These are phyloP conservation scores for Phymorhynchus buccinoides DNA, from an alignment of 1,140 invertebrate species.

Conservation along the genomic window DNA sequence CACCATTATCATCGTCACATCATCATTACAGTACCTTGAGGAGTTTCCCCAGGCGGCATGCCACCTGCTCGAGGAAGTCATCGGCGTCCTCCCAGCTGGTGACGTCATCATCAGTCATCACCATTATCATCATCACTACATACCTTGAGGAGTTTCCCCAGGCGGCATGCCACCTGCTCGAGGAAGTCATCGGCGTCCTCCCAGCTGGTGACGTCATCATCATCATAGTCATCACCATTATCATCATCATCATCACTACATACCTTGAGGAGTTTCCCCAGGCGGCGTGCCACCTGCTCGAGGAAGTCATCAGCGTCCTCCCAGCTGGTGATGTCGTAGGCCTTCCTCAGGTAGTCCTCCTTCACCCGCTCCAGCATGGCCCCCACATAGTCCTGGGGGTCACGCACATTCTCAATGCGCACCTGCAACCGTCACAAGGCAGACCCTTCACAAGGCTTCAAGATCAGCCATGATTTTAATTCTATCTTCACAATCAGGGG, in stretches of 20 bases:
- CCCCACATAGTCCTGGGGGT: conserved; percentile 95
- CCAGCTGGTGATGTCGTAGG: conserved; percentile 91
- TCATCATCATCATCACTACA: too few species aligned
- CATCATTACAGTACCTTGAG: conserved; percentile 81
- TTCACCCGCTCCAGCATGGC: conserved; percentile 90
- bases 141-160: conserved; percentile 91
- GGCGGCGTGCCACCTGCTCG: conserved; percentile 88
- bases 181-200: conserved; percentile 89
- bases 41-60: conserved; percentile 88
- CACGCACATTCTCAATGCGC: conserved; percentile 93
- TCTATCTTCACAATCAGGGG: too few species aligned
- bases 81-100: conserved; percentile 83
- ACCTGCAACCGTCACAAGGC: conserved; percentile 75
- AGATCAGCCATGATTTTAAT: too few species aligned
- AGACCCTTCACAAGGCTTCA: too few species aligned
- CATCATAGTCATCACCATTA: too few species aligned
- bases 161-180: conserved; percentile 88
- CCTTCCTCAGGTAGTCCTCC: conserved; percentile 90
- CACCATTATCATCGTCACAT: too few species aligned
- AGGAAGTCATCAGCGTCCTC: conserved; percentile 89
- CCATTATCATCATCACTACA: too few species aligned
- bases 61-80: conserved; percentile 95
- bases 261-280: conserved; percentile 91
- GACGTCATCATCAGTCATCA: too few species aligned
- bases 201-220: conserved; percentile 89